A percentile compares a stretch with the other conserved stretches of the same genome.
Evolutionary conservation across 2,797 vertebrate genomes (phyloP).

Genomic region (Enteromius treurensis): DNA sequence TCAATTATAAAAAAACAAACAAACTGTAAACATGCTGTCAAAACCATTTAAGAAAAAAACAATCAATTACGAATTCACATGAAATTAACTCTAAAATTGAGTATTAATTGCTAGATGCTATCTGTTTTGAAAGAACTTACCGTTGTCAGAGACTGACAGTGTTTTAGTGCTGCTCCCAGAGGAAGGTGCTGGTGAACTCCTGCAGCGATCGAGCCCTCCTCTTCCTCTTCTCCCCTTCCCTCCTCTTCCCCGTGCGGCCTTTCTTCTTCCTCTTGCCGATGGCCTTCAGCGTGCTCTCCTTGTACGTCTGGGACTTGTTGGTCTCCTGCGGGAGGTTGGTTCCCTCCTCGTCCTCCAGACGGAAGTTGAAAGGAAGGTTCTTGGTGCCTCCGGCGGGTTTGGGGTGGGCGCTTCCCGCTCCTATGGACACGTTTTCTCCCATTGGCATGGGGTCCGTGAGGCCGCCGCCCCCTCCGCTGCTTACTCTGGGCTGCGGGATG

Average conservation of each 20-base stretch:
- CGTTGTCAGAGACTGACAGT: constrained; percentile 80
- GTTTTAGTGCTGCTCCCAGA: constrained; percentile 73
- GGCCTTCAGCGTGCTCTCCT: constrained; percentile 81
- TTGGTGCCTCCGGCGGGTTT: constrained; percentile 89
- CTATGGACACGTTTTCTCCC: constrained; percentile 59
- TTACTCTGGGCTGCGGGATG: constrained; percentile 71
- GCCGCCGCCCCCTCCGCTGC: constrained; percentile 56
- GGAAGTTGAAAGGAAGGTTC: constrained; percentile 83
- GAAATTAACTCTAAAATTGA: too few species aligned
- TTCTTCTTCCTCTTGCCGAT: constrained; percentile 89
- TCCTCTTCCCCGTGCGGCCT: constrained; percentile 85
- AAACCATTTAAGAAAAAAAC: too few species aligned
- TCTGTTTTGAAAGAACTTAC: constrained; percentile 60
- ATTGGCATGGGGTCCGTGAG: constrained; percentile 46
- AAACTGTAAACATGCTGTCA: too few species aligned
- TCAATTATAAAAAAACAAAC: too few species aligned
- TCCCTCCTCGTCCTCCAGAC: constrained; percentile 85
- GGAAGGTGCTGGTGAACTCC: constrained; percentile 67
- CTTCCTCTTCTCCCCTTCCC: constrained; percentile 92
- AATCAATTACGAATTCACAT: too few species aligned
- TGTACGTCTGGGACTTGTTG: constrained; percentile 89
- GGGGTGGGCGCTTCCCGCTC: constrained; percentile 81
- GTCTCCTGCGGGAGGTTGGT: constrained; percentile 93
- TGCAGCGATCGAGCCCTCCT: constrained; percentile 81
- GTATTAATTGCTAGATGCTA: not conserved